Evolutionary conservation across 2,797 vertebrate species (phyloP), one percentile per base, ranked within the genome.

Genomic region (Triplophysa bombifrons): DNA sequence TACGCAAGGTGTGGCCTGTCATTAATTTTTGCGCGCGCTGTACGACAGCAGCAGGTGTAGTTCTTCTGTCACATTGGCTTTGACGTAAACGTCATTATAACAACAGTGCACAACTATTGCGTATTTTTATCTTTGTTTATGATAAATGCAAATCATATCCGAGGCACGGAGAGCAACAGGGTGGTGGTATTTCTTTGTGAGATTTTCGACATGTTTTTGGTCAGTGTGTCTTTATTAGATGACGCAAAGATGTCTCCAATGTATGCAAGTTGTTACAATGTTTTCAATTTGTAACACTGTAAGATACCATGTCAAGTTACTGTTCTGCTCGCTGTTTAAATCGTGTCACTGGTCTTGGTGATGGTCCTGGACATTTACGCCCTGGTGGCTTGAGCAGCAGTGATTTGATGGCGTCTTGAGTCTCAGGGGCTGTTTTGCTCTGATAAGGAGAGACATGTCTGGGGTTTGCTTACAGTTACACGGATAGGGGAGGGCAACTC

Each of bases 1-100:
- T 84, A 88, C 79, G 80, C 81, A 83, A 90, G 91, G 93, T 88
- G 91, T 90, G 91, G 90, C 88, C 84, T 85, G 65, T 41, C 41
- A 27, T 63, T 78, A 78, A 50, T 41, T 69, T 65, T 60, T 69
- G 74, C 56, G 44, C n/a, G 8, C 17, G 38, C 34, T 27, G 27
- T 38, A 46, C 72, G 58, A 27, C 72, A 46, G 10, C 44, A 78
- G 86, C 90, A 93, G 91, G 92, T 92, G 85, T 71, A 87, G 90
- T 89, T 70, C 84, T 70, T 80, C 25, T 66, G 83, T 73, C 80
- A 30, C 30, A 27, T 46, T 71, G 19, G 11, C 72, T 72, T 14
- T 16, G 27, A 69, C 27, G 19, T 68, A 27, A 10, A 64, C 10
- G 41, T 22, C 14, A 19, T 55, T 70, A 8, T 3, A 14, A 30